These are phyloP conservation scores for Cuculus canorus DNA, from an alignment of 2,797 vertebrate genomes.

Conservation along the genomic window DNA sequence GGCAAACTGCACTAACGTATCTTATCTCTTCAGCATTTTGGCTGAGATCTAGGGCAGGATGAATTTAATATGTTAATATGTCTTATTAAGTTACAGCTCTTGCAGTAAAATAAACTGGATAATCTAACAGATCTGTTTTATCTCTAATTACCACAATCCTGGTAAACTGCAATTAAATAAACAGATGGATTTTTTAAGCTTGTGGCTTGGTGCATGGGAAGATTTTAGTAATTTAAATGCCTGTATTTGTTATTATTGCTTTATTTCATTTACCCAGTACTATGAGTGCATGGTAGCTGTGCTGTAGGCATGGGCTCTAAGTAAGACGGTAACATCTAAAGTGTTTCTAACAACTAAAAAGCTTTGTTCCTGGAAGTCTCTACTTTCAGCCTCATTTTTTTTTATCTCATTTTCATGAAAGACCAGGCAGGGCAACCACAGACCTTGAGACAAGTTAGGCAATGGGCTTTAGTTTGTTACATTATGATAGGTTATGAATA, in stretches of 20 bases:
- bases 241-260: neutral
- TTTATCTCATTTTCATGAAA: neutral
- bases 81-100: constrained; percentile 61
- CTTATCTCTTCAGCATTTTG: constrained; percentile 60
- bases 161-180: constrained; percentile 70
- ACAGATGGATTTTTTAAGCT: constrained; percentile 51
- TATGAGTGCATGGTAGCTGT: neutral
- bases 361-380: neutral
- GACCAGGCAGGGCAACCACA: neutral
- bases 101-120: constrained; percentile 64
- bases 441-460: neutral
- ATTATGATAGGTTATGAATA: neutral
- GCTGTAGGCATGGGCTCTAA: neutral
- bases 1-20: neutral
- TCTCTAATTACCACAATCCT: constrained; percentile 67
- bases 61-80: constrained; percentile 66
- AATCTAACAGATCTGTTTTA: constrained; percentile 70
- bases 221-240: constrained; percentile 14
- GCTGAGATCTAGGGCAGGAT: constrained; percentile 58
- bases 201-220: constrained; percentile 31
- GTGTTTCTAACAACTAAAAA: neutral
- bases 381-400: neutral
- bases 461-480: neutral
- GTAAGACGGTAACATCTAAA: neutral
- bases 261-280: neutral